Percentiles rank a stretch among this genome's conserved stretches.
Evolutionary conservation across 2,888 invertebrate species (phyloP).

Genomic region (Ganaspis brasiliensis): DNA sequence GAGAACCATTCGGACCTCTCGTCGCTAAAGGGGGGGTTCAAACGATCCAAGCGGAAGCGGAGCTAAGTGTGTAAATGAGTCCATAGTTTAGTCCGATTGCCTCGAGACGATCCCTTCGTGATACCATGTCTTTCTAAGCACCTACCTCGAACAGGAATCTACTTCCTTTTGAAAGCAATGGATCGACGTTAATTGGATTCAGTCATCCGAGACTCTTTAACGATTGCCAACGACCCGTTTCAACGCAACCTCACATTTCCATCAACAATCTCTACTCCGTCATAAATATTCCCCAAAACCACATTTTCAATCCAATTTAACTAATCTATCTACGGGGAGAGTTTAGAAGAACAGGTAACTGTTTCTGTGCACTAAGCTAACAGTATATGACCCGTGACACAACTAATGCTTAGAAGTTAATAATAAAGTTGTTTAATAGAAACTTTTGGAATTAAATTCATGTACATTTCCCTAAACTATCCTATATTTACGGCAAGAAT

Average conservation of each 20-base stretch:
- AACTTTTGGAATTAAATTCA: no score
- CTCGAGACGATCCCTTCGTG: conserved; percentile 74
- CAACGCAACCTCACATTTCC: conserved; percentile 5
- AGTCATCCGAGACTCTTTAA: conserved; percentile 47
- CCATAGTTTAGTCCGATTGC: conserved; percentile 78
- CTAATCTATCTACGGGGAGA: no score
- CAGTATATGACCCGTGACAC: no score
- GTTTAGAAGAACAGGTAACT: no score
- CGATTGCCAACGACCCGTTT: conserved; percentile 52
- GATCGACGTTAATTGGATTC: conserved; percentile 60
- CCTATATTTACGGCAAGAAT: no score
- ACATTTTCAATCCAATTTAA: background rate
- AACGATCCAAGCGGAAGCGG: conserved; percentile 69
- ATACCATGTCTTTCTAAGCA: conserved; percentile 67
- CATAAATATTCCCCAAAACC: background rate
- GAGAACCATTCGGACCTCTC: conserved; percentile 77
- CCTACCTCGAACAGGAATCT: conserved; percentile 52
- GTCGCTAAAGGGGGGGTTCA: conserved; percentile 63
- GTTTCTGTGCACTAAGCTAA: no score
- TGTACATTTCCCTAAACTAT: no score
- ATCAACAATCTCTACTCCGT: background rate
- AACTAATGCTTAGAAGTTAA: no score
- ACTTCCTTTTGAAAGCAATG: conserved; percentile 54
- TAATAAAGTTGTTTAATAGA: no score
- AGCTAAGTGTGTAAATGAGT: conserved; percentile 79